Percentiles rank a stretch among this genome's conserved stretches.
These are phyloP conservation scores for Lasioglossum calceatum DNA, from an alignment of 2,888 invertebrate species.

Conservation along the genomic window DNA sequence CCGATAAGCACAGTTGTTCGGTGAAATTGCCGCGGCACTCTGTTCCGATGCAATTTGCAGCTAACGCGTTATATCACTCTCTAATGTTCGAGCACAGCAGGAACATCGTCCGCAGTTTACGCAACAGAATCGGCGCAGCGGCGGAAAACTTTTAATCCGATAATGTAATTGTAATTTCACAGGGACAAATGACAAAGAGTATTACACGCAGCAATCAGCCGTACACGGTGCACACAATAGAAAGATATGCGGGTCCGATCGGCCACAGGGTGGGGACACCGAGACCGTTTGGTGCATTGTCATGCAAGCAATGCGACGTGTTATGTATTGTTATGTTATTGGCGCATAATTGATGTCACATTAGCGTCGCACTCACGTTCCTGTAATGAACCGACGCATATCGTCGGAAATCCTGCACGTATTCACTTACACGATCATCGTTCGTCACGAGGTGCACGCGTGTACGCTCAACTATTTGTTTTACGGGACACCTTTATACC, in stretches of 20 bases:
- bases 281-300: slow-evolving; percentile 75
- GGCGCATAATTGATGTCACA: slow-evolving; percentile 82
- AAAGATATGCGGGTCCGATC: slow-evolving; percentile 74
- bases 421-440: slow-evolving; percentile 48
- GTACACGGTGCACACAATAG: slow-evolving; percentile 74
- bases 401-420: slow-evolving; percentile 66
- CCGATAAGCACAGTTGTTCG: slow-evolving; percentile 9
- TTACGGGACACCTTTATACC: background rate
- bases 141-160: slow-evolving; percentile 51
- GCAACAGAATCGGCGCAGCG: slow-evolving; percentile 27
- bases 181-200: slow-evolving; percentile 77
- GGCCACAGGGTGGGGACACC: slow-evolving; percentile 33
- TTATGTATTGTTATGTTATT: slow-evolving; percentile 83
- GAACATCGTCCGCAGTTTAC: slow-evolving; percentile 12
- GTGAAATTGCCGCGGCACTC: slow-evolving; percentile 7
- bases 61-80: slow-evolving; percentile 1
- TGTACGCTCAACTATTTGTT: slow-evolving; percentile 14
- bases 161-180: slow-evolving; percentile 66
- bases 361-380: slow-evolving; percentile 78
- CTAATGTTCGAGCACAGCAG: slow-evolving; percentile 3
- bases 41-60: background rate
- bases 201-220: slow-evolving; percentile 78
- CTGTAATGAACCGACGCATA: slow-evolving; percentile 79
- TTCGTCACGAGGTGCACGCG: slow-evolving; percentile 49
- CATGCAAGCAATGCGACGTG: slow-evolving; percentile 82